Evolutionary conservation across 2,888 invertebrate genomes (phyloP).

Genomic region (Clostera curtula): DNA sequence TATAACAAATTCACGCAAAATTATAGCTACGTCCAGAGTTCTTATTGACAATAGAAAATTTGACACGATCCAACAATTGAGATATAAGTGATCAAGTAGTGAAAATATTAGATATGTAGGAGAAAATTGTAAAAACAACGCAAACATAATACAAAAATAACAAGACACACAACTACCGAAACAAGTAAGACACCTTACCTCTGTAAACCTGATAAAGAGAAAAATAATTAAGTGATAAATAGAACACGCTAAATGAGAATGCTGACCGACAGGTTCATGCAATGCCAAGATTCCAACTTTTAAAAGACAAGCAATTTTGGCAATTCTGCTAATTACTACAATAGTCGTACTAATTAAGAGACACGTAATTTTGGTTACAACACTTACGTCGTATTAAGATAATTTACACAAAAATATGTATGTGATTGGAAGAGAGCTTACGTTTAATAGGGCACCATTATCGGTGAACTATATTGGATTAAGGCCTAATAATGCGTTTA

Average conservation of each 20-base stretch:
- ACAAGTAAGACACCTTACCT: slow-evolving; percentile 65
- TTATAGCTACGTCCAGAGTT: too few species aligned
- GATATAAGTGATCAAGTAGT: too few species aligned
- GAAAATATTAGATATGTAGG: too few species aligned
- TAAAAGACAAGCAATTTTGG: slow-evolving; percentile 21
- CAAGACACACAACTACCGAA: slow-evolving; percentile 35
- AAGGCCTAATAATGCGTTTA: too few species aligned
- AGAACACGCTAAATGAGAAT: slow-evolving; percentile 24
- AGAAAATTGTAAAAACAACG: slow-evolving; percentile 18
- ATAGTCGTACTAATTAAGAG: too few species aligned
- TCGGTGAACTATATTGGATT: too few species aligned
- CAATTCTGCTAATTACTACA: slow-evolving; percentile 17
- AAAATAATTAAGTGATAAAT: slow-evolving; percentile 32
- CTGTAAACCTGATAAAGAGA: slow-evolving; percentile 61
- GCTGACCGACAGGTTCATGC: slow-evolving; percentile 16
- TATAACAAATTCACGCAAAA: too few species aligned
- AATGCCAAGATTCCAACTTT: slow-evolving; percentile 25
- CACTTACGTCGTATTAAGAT: too few species aligned
- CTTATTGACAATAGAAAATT: slow-evolving; percentile 17
- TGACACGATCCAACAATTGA: slow-evolving; percentile 16
- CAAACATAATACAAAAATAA: slow-evolving; percentile 28
- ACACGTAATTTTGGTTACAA: too few species aligned
- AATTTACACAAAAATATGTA: too few species aligned
- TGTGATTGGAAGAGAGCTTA: too few species aligned
- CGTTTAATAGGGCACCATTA: too few species aligned